A percentile compares a stretch with the other conserved stretches of the same genome.
phyloP scores from a whole-genome alignment of 2,797 vertebrate species.

The Xenops minutus region DNA sequence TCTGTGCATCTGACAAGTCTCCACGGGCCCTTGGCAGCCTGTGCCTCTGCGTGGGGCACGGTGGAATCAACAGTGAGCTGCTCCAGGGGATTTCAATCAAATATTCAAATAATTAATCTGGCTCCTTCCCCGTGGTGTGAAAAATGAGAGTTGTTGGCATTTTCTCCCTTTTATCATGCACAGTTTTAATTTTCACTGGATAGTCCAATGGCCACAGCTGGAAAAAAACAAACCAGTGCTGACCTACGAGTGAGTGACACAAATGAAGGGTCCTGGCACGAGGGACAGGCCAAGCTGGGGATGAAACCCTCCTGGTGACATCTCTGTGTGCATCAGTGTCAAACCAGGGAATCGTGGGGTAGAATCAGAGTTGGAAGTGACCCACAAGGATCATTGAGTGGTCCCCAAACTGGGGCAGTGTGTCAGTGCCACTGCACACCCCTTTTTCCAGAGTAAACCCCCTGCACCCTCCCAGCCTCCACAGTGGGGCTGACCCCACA shows the following conservation, averaged over 20 bases:
- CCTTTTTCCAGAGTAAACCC: neutral
- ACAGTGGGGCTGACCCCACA: neutral
- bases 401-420: neutral
- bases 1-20: neutral
- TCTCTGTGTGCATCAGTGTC: accelerated
- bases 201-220: neutral
- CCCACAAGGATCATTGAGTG: accelerated
- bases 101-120: neutral
- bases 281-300: neutral
- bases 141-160: neutral
- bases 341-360: neutral
- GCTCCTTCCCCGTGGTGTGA: neutral
- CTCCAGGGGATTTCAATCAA: neutral
- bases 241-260: neutral
- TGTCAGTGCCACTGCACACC: accelerated
- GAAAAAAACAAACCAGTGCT: neutral
- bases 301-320: neutral
- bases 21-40: accelerated
- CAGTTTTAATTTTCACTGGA: neutral
- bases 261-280: neutral
- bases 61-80: neutral
- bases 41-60: neutral
- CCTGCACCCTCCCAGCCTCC: neutral
- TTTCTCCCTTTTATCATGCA: neutral
- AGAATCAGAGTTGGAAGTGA: neutral